Conservation (phyloP, 2,888 invertebrate species). For the Globia sparganii region DNA sequence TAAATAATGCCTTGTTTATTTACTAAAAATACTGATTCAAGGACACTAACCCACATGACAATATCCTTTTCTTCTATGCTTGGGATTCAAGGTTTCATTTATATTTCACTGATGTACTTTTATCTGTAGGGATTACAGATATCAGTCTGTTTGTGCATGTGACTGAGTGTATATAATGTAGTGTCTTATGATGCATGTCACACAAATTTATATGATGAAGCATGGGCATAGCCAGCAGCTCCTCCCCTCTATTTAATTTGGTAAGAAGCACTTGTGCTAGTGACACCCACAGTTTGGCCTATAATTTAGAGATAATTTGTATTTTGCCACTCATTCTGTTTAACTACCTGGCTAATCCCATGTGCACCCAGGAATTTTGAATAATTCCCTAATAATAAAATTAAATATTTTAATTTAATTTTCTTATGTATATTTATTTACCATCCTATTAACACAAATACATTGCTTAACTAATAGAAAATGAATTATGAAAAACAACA, state of each 20-base stretch:
- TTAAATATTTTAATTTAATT: neutral
- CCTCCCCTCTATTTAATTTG: neutral
- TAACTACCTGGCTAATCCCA: constrained; percentile 12
- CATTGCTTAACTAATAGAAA: constrained; percentile 28
- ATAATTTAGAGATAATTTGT: neutral
- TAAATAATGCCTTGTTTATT: constrained; percentile 2
- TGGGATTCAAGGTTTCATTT: neutral
- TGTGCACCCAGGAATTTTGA: neutral
- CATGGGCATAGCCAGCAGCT: constrained; percentile 39
- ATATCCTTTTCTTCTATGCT: neutral
- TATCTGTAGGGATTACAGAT: constrained; percentile 21
- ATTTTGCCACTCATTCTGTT: constrained; percentile 32
- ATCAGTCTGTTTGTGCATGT: constrained; percentile 15
- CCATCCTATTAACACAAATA: constrained; percentile 29
- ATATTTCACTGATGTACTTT: neutral
- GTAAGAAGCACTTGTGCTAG: constrained; percentile 14
- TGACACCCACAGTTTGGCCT: neutral
- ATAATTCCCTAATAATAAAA: neutral
- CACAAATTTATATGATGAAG: neutral
- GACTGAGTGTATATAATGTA: constrained; percentile 8
- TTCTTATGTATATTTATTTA: constrained; percentile 14
- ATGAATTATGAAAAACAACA: neutral
- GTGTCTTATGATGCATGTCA: constrained; percentile 24
- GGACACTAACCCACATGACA: neutral
- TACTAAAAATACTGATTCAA: constrained; percentile 31